These are phyloP conservation scores for Eretmochelys imbricata DNA, from an alignment of 2,113 vertebrate species.

Conservation along the genomic window DNA sequence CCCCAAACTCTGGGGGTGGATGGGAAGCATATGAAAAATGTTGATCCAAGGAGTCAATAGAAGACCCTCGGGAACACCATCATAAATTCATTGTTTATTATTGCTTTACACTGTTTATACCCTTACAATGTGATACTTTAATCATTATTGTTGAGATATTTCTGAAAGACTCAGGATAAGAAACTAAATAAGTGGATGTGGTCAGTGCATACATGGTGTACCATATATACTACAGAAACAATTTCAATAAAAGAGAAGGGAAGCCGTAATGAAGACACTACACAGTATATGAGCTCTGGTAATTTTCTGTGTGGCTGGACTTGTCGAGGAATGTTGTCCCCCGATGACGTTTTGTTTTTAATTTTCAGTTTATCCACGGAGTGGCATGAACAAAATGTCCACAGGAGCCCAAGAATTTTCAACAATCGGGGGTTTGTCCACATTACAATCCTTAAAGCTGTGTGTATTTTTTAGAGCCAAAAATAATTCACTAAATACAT, in stretches of 20 bases:
- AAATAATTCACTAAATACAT: conserved; percentile 25
- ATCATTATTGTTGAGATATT: neutral
- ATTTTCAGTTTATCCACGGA: neutral
- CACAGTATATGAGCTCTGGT: neutral
- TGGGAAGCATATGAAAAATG: neutral
- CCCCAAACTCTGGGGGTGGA: neutral
- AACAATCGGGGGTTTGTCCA: neutral
- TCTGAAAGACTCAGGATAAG: neutral
- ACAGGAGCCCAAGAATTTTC: neutral
- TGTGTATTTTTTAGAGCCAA: neutral
- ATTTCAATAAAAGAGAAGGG: neutral
- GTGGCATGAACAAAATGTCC: neutral
- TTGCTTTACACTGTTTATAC: neutral
- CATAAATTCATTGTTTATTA: neutral
- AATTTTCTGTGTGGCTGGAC: neutral
- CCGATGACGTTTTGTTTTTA: neutral
- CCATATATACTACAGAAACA: neutral
- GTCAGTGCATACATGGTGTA: neutral
- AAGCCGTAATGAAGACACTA: neutral
- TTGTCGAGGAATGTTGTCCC: neutral
- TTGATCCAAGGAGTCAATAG: neutral
- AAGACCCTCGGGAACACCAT: neutral
- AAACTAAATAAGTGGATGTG: neutral
- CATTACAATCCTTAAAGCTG: neutral
- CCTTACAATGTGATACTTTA: conserved; percentile 6